Evolutionary conservation across 2,113 vertebrate species (phyloP).

Genomic region (Ardeotis arabs): DNA sequence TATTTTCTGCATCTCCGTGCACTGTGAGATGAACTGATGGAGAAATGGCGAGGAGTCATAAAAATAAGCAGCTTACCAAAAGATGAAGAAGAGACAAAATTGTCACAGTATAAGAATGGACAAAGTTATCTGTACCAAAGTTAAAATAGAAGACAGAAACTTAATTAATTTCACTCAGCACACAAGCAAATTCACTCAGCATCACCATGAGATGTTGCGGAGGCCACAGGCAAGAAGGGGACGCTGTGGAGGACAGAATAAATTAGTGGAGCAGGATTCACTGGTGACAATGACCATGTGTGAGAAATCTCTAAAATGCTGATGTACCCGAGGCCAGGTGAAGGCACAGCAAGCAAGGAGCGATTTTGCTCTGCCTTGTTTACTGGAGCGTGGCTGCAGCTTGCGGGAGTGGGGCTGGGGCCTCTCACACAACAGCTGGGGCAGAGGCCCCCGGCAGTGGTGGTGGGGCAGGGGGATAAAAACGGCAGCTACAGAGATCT

Average conservation of each 20-base stretch:
- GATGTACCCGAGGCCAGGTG: neutral
- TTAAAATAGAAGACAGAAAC: neutral
- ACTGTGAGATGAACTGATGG: neutral
- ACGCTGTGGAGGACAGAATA: neutral
- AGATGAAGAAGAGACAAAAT: neutral
- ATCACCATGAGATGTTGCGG: neutral
- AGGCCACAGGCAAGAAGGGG: neutral
- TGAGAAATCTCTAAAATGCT: neutral
- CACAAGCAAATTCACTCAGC: neutral
- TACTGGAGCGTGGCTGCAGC: rapidly evolving
- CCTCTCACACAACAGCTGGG: neutral
- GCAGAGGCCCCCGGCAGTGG: neutral
- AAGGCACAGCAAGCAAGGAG: neutral
- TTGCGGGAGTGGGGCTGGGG: neutral
- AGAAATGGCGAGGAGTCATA: neutral
- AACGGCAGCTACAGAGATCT: neutral
- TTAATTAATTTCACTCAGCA: neutral
- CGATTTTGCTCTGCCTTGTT: neutral
- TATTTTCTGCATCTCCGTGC: neutral
- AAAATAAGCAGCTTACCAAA: neutral
- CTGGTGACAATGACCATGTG: neutral
- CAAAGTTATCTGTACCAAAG: neutral
- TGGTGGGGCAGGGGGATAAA: neutral
- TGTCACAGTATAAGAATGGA: neutral
- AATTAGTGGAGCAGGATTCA: neutral